phyloP scores from a whole-genome alignment of 2,888 invertebrate species.

The Phalangium opilio region DNA sequence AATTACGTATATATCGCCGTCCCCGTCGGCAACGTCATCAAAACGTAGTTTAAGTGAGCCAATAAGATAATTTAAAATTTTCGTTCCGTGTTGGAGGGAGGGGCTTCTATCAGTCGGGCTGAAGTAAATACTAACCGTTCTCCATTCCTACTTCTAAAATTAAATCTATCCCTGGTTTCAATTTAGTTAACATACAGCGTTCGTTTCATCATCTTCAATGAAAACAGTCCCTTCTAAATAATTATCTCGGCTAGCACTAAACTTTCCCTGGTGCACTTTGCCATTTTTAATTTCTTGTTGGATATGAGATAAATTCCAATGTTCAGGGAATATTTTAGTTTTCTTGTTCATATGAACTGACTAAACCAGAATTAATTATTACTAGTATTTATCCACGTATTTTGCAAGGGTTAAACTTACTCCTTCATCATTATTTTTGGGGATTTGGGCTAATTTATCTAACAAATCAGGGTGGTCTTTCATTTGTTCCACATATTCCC shows the following conservation, averaged over 20 bases:
- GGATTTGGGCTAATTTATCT: conserved; percentile 49
- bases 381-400: neutral
- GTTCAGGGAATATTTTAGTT: conserved; percentile 63
- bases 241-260: conserved; percentile 69
- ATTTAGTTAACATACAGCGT: neutral
- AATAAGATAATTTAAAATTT: too few relatives aligned
- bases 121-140: too few relatives aligned
- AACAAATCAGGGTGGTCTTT: conserved; percentile 48
- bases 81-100: too few relatives aligned
- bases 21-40: too few relatives aligned
- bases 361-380: conserved; percentile 5
- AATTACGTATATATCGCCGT: too few relatives aligned
- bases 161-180: too few relatives aligned
- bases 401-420: conserved; percentile 8
- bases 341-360: conserved; percentile 27
- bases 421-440: conserved; percentile 12
- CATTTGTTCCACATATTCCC: conserved; percentile 60
- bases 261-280: conserved; percentile 53
- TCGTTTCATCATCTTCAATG: conserved; percentile 48
- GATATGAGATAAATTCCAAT: conserved; percentile 58
- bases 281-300: conserved; percentile 64
- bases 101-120: too few relatives aligned
- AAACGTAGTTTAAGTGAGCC: too few relatives aligned
- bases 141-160: too few relatives aligned
- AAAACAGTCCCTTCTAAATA: conserved; percentile 70